These are phyloP conservation scores for Ispidina picta DNA, from an alignment of 2,797 vertebrate species.

Conservation along the genomic window DNA sequence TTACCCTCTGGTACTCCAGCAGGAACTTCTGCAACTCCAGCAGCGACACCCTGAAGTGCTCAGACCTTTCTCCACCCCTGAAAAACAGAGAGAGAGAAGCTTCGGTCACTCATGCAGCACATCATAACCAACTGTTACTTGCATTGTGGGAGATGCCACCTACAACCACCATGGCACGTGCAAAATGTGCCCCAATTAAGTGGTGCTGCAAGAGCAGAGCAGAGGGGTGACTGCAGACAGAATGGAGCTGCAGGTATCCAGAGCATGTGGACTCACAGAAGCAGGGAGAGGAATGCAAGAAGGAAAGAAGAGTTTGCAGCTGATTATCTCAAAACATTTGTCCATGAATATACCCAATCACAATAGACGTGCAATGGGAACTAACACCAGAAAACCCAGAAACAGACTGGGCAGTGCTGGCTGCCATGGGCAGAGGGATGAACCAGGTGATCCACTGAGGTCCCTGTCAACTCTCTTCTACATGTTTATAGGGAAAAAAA, in stretches of 20 bases:
- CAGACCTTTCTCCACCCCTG: constrained; percentile 87
- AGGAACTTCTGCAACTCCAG: constrained; percentile 92
- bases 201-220: background rate
- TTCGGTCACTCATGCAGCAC: background rate
- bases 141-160: background rate
- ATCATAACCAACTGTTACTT: accelerated
- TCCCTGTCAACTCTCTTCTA: background rate
- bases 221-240: background rate
- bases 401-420: background rate
- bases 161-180: background rate
- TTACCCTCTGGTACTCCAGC: constrained; percentile 91
- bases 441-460: background rate
- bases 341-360: background rate
- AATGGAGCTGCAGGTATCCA: background rate
- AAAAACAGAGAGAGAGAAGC: constrained; percentile 34
- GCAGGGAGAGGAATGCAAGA: background rate
- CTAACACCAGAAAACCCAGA: background rate
- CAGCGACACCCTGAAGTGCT: constrained; percentile 86
- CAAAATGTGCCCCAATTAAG: background rate
- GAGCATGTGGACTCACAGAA: background rate
- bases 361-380: background rate
- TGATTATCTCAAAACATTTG: background rate
- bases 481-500: background rate
- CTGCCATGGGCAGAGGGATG: background rate
- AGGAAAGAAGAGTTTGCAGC: background rate